These are phyloP conservation scores for Cantharis rufa DNA, from an alignment of 2,888 invertebrate species.

Conservation along the genomic window DNA sequence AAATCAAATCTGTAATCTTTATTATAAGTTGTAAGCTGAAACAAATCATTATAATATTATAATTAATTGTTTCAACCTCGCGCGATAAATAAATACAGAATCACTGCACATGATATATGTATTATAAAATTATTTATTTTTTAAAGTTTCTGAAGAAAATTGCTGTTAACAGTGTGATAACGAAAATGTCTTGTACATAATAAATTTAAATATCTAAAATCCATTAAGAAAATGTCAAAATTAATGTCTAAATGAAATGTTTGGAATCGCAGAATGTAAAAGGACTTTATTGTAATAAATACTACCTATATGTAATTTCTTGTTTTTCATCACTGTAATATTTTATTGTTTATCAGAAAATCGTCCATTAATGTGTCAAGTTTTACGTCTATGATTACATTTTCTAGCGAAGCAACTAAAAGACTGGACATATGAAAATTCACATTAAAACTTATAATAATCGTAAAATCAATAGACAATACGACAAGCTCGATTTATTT, in stretches of 20 bases:
- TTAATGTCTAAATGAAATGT: not conserved
- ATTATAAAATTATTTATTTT: not conserved
- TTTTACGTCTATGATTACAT: constrained; percentile 5
- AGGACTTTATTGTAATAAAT: not conserved
- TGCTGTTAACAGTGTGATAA: not conserved
- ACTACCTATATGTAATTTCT: not conserved
- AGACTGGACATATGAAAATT: constrained; percentile 2
- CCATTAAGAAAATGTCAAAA: not conserved
- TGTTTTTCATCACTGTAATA: not conserved
- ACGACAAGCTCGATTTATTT: not conserved
- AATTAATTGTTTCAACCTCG: not conserved
- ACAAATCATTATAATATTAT: not conserved
- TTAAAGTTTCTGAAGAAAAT: not conserved
- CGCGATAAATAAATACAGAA: not conserved
- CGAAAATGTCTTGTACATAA: not conserved
- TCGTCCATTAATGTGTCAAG: constrained; percentile 8
- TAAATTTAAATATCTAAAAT: not conserved
- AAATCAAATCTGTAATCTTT: too few species aligned
- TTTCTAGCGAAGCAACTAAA: constrained; percentile 7
- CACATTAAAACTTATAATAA: not conserved
- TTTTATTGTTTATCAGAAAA: constrained; percentile 7
- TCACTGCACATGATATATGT: not conserved
- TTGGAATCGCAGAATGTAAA: not conserved
- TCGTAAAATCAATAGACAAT: not conserved
- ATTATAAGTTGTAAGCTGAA: too few species aligned